A percentile compares a stretch with the other conserved stretches of the same genome.
phyloP scores from a whole-genome alignment of 1,140 invertebrate species.

The Pygmarrhopalites habei region DNA sequence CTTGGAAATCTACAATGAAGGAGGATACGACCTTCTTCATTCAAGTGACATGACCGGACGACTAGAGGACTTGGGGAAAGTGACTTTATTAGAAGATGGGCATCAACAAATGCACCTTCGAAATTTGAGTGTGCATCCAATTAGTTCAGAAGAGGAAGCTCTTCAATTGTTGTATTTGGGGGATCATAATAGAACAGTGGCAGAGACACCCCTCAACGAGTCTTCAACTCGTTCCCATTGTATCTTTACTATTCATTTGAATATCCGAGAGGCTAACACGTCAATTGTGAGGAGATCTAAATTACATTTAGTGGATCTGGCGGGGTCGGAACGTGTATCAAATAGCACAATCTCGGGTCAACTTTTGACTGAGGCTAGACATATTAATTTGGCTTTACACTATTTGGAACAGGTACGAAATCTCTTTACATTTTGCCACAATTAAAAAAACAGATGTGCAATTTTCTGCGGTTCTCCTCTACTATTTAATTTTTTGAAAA shows the following conservation, averaged over 20 bases:
- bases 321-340: conserved; percentile 47
- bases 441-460: no score
- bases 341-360: conserved; percentile 43
- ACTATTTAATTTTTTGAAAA: no score
- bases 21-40: conserved; percentile 56
- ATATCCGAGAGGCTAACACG: conserved; percentile 46
- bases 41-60: conserved; percentile 48
- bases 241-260: conserved; percentile 58
- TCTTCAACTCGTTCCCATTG: conserved; percentile 61
- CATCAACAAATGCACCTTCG: conserved; percentile 54
- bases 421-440: neutral
- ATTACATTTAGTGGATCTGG: conserved; percentile 59
- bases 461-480: no score
- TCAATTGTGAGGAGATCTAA: conserved; percentile 52
- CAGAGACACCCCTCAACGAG: conserved; percentile 59
- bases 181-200: conserved; percentile 56
- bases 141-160: conserved; percentile 54
- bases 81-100: conserved; percentile 50
- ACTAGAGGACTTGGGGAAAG: conserved; percentile 55
- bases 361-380: conserved; percentile 54
- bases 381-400: conserved; percentile 61
- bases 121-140: conserved; percentile 53
- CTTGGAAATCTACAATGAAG: conserved; percentile 54
- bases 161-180: conserved; percentile 54
- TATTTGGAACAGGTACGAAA: conserved; percentile 56